Percentiles rank a stretch among this genome's conserved stretches.
Conservation (phyloP, 2,888 invertebrate species). For the Urechis unicinctus region DNA sequence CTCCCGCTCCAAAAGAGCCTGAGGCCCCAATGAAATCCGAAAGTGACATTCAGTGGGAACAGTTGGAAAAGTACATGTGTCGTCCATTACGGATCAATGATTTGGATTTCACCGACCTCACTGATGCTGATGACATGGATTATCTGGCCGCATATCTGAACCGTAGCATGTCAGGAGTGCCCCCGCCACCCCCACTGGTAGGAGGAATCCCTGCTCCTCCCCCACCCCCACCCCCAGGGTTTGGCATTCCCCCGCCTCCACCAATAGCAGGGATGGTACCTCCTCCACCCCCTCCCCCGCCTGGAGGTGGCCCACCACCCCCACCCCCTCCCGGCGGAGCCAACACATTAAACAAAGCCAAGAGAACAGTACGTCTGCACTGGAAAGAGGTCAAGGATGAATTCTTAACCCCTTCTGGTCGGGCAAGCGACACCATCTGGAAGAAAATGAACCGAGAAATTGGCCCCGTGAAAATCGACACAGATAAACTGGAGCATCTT, state of each 20-base stretch:
- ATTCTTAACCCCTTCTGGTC: slow-evolving; percentile 17
- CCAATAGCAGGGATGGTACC: slow-evolving; percentile 27
- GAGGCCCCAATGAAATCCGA: slow-evolving; percentile 13
- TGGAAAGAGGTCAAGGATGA: slow-evolving; percentile 73
- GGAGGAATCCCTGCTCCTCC: slow-evolving; percentile 30
- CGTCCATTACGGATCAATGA: slow-evolving; percentile 66
- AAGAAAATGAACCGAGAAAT: slow-evolving; percentile 27
- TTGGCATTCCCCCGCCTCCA: slow-evolving; percentile 19
- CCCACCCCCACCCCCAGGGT: slow-evolving; percentile 30
- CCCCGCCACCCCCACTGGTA: slow-evolving; percentile 30
- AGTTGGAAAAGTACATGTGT: slow-evolving; percentile 55
- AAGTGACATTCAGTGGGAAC: slow-evolving; percentile 87
- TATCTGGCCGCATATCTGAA: slow-evolving; percentile 16
- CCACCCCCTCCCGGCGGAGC: slow-evolving; percentile 28
- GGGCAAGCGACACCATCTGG: slow-evolving; percentile 42
- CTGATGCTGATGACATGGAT: slow-evolving; percentile 74
- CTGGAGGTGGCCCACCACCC: slow-evolving; percentile 7
- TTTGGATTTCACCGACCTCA: slow-evolving; percentile 91
- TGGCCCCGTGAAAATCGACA: slow-evolving; percentile 69
- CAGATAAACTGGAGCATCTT: slow-evolving; percentile 86
- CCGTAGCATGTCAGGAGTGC: slow-evolving; percentile 21
- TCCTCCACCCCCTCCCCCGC: slow-evolving; percentile 19
- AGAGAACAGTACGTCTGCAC: slow-evolving; percentile 92
- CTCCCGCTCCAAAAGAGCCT: not conserved
- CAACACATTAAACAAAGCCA: slow-evolving; percentile 56